These are phyloP conservation scores for Falco punctatus DNA, from an alignment of 2,113 vertebrate species.

Conservation along the genomic window DNA sequence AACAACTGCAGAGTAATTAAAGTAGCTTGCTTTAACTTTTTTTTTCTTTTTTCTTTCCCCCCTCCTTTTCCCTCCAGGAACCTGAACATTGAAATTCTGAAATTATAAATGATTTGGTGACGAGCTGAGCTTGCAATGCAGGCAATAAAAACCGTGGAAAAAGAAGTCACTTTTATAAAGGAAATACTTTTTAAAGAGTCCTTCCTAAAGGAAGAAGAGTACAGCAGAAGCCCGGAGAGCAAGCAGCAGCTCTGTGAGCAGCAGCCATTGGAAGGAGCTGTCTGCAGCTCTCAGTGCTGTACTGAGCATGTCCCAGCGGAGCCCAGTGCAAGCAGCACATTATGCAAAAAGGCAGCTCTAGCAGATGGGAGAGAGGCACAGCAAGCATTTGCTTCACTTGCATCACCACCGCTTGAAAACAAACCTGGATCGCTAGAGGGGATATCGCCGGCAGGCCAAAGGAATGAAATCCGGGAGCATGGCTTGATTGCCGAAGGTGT, in stretches of 20 bases:
- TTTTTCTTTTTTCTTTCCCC: not conserved
- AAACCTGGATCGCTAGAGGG: conserved; percentile 65
- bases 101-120: not conserved
- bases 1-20: not conserved
- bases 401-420: conserved; percentile 75
- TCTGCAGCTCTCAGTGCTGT: conserved; percentile 67
- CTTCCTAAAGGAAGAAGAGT: conserved; percentile 75
- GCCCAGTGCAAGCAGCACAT: conserved; percentile 78
- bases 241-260: conserved; percentile 46
- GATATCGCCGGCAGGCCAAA: conserved; percentile 36
- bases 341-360: conserved; percentile 80
- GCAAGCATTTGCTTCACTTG: conserved; percentile 70
- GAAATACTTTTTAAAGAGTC: conserved; percentile 78
- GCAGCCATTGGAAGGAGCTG: conserved; percentile 77
- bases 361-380: conserved; percentile 79
- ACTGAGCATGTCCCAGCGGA: conserved; percentile 81
- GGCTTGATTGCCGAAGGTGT: conserved; percentile 79
- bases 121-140: conserved; percentile 38
- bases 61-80: not conserved
- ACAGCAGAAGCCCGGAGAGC: not conserved
- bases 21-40: not conserved
- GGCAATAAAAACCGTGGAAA: conserved; percentile 79
- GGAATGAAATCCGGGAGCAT: conserved; percentile 66
- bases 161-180: conserved; percentile 75
- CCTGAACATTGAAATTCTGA: not conserved